These are phyloP conservation scores for Gyrodactylus salaris DNA, from an alignment of 1,140 invertebrate species.

Conservation along the genomic window DNA sequence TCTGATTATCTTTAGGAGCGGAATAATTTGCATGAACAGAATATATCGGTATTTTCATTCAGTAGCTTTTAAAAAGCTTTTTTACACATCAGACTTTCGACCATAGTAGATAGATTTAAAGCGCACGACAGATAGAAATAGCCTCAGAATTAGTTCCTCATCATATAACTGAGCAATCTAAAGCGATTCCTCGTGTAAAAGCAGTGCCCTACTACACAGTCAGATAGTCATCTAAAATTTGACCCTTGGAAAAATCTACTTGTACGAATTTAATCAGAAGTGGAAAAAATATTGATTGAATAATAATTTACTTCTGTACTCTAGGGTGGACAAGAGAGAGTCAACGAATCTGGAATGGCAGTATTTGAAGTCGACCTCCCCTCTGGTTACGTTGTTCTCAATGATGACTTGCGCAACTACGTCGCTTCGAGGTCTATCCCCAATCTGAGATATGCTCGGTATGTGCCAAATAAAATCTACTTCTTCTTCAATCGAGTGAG, in stretches of 20 bases:
- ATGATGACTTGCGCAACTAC: slow-evolving; percentile 48
- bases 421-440: slow-evolving; percentile 33
- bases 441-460: slow-evolving; percentile 38
- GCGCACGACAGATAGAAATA: too few species aligned
- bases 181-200: too few species aligned
- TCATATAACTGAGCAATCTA: too few species aligned
- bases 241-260: not conserved
- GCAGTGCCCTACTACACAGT: not conserved
- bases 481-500: slow-evolving; percentile 75
- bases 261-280: not conserved
- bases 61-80: too few species aligned
- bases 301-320: slow-evolving; percentile 35
- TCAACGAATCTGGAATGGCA: slow-evolving; percentile 47
- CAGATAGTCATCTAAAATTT: not conserved
- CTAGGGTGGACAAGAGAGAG: slow-evolving; percentile 38
- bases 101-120: too few species aligned
- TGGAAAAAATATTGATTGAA: not conserved
- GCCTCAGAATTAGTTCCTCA: too few species aligned
- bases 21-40: too few species aligned
- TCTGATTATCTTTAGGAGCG: too few species aligned
- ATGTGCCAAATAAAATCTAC: slow-evolving; percentile 29
- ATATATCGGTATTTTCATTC: too few species aligned
- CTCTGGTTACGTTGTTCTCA: slow-evolving; percentile 64
- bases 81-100: too few species aligned
- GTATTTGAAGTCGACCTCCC: slow-evolving; percentile 61